Conservation (phyloP, 2,113 vertebrate genomes). For the Megalops atlanticus region DNA sequence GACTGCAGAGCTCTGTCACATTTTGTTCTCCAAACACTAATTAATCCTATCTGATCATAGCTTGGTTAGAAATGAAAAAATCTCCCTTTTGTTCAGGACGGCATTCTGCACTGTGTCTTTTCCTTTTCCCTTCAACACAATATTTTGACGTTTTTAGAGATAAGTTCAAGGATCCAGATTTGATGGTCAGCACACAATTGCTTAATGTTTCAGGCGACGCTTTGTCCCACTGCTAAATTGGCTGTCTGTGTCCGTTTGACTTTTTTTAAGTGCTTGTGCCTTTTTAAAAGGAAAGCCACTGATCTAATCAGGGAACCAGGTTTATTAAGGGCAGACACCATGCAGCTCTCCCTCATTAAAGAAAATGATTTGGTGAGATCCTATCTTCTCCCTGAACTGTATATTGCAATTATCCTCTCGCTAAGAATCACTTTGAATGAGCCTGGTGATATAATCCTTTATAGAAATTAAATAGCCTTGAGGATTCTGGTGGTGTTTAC, state of each 20-base stretch:
- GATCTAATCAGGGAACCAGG: slow-evolving; percentile 25
- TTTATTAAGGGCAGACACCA: slow-evolving; percentile 35
- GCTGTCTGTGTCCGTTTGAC: slow-evolving; percentile 5
- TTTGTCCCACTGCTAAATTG: neutral
- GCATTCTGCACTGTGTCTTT: neutral
- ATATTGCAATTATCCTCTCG: slow-evolving; percentile 6
- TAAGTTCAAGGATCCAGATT: neutral
- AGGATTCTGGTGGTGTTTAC: neutral
- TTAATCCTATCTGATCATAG: slow-evolving; percentile 57
- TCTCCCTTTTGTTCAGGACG: slow-evolving; percentile 37
- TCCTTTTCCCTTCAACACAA: neutral
- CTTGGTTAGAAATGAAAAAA: slow-evolving; percentile 44
- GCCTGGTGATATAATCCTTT: neutral
- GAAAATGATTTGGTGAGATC: slow-evolving; percentile 34
- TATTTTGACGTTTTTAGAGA: neutral
- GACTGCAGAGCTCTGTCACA: slow-evolving; percentile 58
- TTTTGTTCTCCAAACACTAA: slow-evolving; percentile 63
- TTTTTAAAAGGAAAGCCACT: slow-evolving; percentile 28
- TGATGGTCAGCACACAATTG: slow-evolving; percentile 4
- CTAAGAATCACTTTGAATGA: slow-evolving; percentile 14
- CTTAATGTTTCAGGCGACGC: slow-evolving; percentile 10
- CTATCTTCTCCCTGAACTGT: slow-evolving; percentile 23
- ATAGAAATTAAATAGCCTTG: neutral
- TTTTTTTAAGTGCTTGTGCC: neutral
- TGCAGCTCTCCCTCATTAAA: slow-evolving; percentile 29